These are phyloP conservation scores for Calosoma granatense DNA, from an alignment of 1,140 invertebrate species.

Conservation along the genomic window DNA sequence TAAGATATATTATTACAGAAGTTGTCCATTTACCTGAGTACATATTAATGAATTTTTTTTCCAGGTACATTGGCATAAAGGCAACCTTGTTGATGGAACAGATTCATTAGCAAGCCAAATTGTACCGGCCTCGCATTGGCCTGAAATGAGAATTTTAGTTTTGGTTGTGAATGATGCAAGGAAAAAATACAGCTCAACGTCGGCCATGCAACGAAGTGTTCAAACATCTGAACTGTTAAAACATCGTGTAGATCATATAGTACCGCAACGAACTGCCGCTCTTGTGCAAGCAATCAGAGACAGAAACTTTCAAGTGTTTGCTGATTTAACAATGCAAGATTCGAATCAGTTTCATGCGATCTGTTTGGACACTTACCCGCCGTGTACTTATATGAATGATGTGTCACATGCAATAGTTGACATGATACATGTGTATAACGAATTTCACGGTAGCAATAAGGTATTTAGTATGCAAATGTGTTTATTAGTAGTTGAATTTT, in stretches of 20 bases:
- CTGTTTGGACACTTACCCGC: constrained; percentile 90
- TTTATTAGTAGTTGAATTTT: too few species aligned
- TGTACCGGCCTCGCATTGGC: constrained; percentile 70
- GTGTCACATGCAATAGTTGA: constrained; percentile 68
- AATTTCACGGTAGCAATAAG: constrained; percentile 44
- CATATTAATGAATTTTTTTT: too few species aligned
- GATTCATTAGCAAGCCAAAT: constrained; percentile 79
- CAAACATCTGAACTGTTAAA: constrained; percentile 76
- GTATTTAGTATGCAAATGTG: too few species aligned
- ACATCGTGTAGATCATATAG: constrained; percentile 57
- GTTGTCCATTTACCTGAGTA: too few species aligned
- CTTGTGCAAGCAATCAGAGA: constrained; percentile 66
- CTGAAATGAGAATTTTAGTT: constrained; percentile 80
- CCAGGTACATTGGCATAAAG: constrained; percentile 69
- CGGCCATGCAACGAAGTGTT: constrained; percentile 80
- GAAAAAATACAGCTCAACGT: constrained; percentile 82
- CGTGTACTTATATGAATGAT: constrained; percentile 86
- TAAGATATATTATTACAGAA: too few species aligned
- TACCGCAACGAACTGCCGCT: constrained; percentile 57
- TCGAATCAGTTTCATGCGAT: constrained; percentile 97
- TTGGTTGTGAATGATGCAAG: constrained; percentile 78
- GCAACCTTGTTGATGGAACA: constrained; percentile 52
- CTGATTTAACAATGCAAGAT: constrained; percentile 91
- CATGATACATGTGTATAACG: constrained; percentile 78
- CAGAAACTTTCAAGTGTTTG: constrained; percentile 80